These are phyloP conservation scores for Melitaea athalia DNA, from an alignment of 2,888 invertebrate genomes.

Conservation along the genomic window DNA sequence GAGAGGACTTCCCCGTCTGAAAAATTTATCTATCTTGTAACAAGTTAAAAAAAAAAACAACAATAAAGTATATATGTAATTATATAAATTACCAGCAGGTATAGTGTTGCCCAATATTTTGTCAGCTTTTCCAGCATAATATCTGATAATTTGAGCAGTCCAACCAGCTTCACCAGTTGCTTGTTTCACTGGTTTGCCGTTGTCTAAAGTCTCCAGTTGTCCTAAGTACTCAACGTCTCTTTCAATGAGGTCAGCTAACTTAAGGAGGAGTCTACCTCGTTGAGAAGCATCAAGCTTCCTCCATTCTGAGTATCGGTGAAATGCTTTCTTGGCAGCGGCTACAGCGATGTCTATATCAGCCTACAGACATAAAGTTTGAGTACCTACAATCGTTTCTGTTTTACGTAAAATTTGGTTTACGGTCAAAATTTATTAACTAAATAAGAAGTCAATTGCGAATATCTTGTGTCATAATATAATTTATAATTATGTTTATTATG, in stretches of 20 bases:
- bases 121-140: slow-evolving; percentile 96
- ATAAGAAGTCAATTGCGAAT: too few relatives aligned
- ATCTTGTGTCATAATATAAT: too few relatives aligned
- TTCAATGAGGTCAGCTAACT: slow-evolving; percentile 90
- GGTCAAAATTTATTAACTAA: too few relatives aligned
- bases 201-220: slow-evolving; percentile 96
- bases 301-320: slow-evolving; percentile 88
- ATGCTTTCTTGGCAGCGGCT: slow-evolving; percentile 89
- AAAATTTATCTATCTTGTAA: slow-evolving; percentile 35
- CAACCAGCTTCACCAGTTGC: slow-evolving; percentile 86
- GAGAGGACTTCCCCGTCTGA: slow-evolving; percentile 89
- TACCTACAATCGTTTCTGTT: too few relatives aligned
- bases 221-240: slow-evolving; percentile 89
- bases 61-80: not conserved
- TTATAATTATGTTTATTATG: too few relatives aligned
- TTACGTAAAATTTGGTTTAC: too few relatives aligned
- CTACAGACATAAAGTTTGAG: too few relatives aligned
- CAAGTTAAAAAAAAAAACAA: not conserved
- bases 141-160: slow-evolving; percentile 86
- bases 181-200: slow-evolving; percentile 93
- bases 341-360: slow-evolving; percentile 92
- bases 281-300: slow-evolving; percentile 90
- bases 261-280: slow-evolving; percentile 87
- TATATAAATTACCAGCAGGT: slow-evolving; percentile 78
- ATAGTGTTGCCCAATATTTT: slow-evolving; percentile 91